Evolutionary conservation across 2,797 vertebrate genomes (phyloP).

Genomic region (Salarias fasciatus): DNA sequence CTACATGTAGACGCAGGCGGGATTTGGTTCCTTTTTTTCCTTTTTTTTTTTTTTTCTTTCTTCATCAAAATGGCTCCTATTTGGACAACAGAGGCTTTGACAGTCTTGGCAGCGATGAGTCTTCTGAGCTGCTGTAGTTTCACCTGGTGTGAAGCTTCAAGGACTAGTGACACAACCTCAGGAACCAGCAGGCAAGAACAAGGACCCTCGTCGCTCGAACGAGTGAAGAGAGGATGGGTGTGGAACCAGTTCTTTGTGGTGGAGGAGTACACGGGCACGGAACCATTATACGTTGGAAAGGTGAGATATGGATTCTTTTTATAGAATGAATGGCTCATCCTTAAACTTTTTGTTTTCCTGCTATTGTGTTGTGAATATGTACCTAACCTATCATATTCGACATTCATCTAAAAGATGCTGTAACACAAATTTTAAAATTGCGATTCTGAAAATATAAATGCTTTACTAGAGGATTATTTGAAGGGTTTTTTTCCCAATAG

Average conservation of each 20-base stretch:
- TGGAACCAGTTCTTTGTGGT: constrained; percentile 99
- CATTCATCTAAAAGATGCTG: not conserved
- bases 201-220: constrained; percentile 77
- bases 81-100: constrained; percentile 65
- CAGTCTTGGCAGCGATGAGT: constrained; percentile 64
- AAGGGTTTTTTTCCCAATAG: constrained; percentile 1
- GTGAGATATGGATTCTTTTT: constrained; percentile 75
- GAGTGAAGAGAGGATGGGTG: constrained; percentile 98
- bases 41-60: constrained; percentile 5
- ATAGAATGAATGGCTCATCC: too few relatives aligned
- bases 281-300: constrained; percentile 98
- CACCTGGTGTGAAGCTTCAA: constrained; percentile 68
- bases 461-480: not conserved
- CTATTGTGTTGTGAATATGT: too few relatives aligned
- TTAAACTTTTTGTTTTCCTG: too few relatives aligned
- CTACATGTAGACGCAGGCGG: constrained; percentile 71
- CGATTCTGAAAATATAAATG: constrained; percentile 2
- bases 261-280: constrained; percentile 98
- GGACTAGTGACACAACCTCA: constrained; percentile 75
- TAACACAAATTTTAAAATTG: not conserved
- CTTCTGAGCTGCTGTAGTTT: constrained; percentile 73
- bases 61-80: constrained; percentile 71
- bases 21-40: constrained; percentile 12
- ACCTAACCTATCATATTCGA: too few relatives aligned
- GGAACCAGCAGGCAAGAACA: constrained; percentile 66